Evolutionary conservation across 2,888 invertebrate genomes (phyloP).

Genomic region (Stenotaenia linearis): DNA sequence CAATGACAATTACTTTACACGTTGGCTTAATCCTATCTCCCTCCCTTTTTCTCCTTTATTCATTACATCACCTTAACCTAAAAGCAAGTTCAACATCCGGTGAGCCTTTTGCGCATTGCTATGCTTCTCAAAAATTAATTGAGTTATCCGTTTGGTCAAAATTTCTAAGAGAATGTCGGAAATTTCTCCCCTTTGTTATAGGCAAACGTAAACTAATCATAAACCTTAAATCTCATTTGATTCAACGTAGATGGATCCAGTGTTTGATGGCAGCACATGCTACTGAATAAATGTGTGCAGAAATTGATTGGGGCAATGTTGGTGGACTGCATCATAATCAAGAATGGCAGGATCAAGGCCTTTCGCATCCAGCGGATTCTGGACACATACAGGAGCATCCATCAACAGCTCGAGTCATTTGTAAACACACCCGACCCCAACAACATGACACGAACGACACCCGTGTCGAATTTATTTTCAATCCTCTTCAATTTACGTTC

Average conservation of each 20-base stretch:
- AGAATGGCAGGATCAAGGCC: conserved; percentile 15
- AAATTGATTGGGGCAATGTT: conserved; percentile 8
- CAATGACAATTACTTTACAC: neutral
- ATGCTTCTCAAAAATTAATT: neutral
- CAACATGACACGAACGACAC: conserved; percentile 9
- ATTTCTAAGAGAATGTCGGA: neutral
- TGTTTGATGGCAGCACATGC: conserved; percentile 15
- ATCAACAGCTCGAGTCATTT: neutral
- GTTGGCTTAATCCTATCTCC: neutral
- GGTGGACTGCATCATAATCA: conserved; percentile 19
- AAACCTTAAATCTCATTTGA: neutral
- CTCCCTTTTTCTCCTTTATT: neutral
- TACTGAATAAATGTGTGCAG: conserved; percentile 2
- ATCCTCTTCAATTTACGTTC: conserved; percentile 9
- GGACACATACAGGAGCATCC: conserved; percentile 1
- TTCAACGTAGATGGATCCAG: neutral
- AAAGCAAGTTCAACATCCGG: neutral
- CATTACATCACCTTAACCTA: neutral
- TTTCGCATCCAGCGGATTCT: neutral
- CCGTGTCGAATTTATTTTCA: conserved; percentile 15
- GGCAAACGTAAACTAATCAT: neutral
- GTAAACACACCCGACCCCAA: neutral
- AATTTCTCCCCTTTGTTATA: neutral
- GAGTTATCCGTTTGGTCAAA: neutral
- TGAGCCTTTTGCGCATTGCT: neutral